Conservation (phyloP, 2,888 invertebrate genomes). For the Drosophila prostipennis region DNA sequence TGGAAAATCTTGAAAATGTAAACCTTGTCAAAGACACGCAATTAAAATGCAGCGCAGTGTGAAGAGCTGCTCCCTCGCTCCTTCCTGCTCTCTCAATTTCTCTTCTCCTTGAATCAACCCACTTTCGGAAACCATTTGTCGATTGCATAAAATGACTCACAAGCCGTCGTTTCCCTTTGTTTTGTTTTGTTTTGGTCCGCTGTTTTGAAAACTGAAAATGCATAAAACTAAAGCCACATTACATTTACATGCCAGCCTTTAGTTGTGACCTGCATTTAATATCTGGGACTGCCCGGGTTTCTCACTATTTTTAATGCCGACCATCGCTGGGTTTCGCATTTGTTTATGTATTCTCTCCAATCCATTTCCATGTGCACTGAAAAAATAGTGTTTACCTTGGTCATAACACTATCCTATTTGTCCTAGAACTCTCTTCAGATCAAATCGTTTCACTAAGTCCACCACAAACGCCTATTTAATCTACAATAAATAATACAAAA, state of each 20-base stretch:
- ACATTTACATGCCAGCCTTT: slow-evolving; percentile 8
- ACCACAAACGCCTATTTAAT: too few relatives aligned
- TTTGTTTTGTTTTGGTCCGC: slow-evolving; percentile 65
- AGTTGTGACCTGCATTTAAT: slow-evolving; percentile 59
- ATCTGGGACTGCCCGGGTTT: slow-evolving; percentile 66
- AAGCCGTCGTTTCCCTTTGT: slow-evolving; percentile 45
- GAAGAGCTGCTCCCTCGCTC: slow-evolving; percentile 34
- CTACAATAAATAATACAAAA: too few relatives aligned
- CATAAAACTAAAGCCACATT: not conserved
- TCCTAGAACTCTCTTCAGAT: too few relatives aligned
- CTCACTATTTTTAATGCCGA: slow-evolving; percentile 64
- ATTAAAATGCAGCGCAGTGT: slow-evolving; percentile 56
- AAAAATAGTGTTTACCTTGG: too few relatives aligned
- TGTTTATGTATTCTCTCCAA: slow-evolving; percentile 36
- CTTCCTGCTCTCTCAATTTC: slow-evolving; percentile 6
- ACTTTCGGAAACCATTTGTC: slow-evolving; percentile 56
- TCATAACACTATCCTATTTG: too few relatives aligned
- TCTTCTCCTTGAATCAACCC: slow-evolving; percentile 47
- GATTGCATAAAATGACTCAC: slow-evolving; percentile 77
- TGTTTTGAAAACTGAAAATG: slow-evolving; percentile 6
- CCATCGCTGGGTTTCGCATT: slow-evolving; percentile 45
- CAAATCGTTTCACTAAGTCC: too few relatives aligned
- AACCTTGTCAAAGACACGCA: slow-evolving; percentile 65
- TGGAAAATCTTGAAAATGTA: slow-evolving; percentile 65
- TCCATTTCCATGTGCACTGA: slow-evolving; percentile 11